Conservation (phyloP, 2,797 vertebrate genomes). For the Sus cebifrons region DNA sequence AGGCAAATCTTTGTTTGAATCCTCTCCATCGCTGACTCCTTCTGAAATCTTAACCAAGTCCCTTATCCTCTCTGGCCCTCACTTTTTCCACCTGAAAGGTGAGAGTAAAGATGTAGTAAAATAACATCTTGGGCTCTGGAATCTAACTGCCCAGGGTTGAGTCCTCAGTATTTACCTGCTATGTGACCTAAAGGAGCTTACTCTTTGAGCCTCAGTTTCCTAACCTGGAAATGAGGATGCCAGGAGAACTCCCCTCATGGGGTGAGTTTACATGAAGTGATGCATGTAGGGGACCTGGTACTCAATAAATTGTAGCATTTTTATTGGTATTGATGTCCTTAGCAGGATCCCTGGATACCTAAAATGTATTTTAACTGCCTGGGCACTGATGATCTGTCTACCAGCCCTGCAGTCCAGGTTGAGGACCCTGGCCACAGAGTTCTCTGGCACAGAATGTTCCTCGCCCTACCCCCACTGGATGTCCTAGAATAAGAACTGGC, state of each 20-base stretch:
- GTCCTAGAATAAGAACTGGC: background rate
- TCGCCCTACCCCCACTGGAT: background rate
- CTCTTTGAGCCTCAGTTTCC: background rate
- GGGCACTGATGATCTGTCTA: background rate
- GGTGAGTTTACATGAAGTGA: background rate
- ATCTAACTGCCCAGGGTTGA: background rate
- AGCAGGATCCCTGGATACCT: background rate
- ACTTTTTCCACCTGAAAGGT: background rate
- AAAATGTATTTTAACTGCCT: background rate
- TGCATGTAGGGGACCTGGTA: rapidly evolving
- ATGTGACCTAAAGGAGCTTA: background rate
- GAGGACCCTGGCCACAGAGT: background rate
- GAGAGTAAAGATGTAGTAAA: background rate
- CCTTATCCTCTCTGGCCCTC: background rate
- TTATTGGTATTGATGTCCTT: background rate
- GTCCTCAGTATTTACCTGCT: background rate
- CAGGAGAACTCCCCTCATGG: background rate
- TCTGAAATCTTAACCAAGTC: background rate
- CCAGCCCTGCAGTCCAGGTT: background rate
- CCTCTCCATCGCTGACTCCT: background rate
- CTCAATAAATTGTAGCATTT: background rate
- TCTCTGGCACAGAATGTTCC: background rate
- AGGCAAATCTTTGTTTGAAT: background rate
- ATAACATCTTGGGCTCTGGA: background rate
- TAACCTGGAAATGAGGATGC: background rate